Percentiles rank a stretch among this genome's conserved stretches.
Evolutionary conservation across 2,888 invertebrate species (phyloP).

Genomic region (Enchytraeus crypticus): DNA sequence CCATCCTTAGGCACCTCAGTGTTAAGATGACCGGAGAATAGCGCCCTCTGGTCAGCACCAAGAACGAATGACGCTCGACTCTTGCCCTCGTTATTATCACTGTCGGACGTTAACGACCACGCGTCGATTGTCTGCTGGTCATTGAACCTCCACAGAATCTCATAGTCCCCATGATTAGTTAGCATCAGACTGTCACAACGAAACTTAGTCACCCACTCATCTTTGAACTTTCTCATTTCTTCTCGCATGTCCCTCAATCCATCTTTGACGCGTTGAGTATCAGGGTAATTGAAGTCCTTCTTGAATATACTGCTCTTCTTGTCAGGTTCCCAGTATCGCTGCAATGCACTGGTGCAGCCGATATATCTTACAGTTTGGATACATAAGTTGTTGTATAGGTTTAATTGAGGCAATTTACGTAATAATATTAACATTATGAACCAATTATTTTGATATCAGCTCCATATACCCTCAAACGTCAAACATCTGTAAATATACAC

Average conservation of each 20-base stretch:
- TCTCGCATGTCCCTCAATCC: constrained; percentile 61
- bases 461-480: too few species aligned
- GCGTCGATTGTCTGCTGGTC: constrained; percentile 58
- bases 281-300: constrained; percentile 14
- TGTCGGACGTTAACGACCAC: constrained; percentile 63
- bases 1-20: constrained; percentile 72
- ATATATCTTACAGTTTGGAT: too few species aligned
- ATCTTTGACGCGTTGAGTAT: constrained; percentile 36
- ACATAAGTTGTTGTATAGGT: too few species aligned
- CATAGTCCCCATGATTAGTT: constrained; percentile 24
- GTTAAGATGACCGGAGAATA: constrained; percentile 46
- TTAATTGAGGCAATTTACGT: too few species aligned
- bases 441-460: too few species aligned
- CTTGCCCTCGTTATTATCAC: constrained; percentile 71
- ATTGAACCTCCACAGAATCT: constrained; percentile 59
- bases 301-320: constrained; percentile 32
- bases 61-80: constrained; percentile 62
- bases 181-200: constrained; percentile 55
- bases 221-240: constrained; percentile 50
- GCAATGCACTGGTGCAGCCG: too few species aligned
- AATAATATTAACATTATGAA: too few species aligned
- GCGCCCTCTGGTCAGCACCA: constrained; percentile 55
- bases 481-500: too few species aligned
- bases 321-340: constrained; percentile 28
- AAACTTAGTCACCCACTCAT: constrained; percentile 42